Percentiles rank a stretch among this genome's conserved stretches.
These are phyloP conservation scores for Pyralis farinalis DNA, from an alignment of 2,888 invertebrate species.

Conservation along the genomic window DNA sequence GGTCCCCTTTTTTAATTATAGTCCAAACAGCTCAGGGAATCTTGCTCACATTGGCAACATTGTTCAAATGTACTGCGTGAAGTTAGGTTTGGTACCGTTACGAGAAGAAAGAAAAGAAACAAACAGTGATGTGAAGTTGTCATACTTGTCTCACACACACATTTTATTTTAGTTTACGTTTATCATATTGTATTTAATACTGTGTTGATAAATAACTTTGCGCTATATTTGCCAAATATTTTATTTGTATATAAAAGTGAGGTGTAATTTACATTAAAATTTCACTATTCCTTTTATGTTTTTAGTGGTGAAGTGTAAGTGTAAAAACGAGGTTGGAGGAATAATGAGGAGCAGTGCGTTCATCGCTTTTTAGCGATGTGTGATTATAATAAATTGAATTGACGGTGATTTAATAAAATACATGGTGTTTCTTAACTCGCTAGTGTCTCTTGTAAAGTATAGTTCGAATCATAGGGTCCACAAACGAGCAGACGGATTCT, in stretches of 20 bases:
- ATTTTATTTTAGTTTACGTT: conserved; percentile 61
- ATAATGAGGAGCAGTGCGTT: conserved; percentile 67
- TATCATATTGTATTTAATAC: conserved; percentile 43
- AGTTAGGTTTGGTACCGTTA: too few relatives aligned
- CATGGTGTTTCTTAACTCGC: conserved; percentile 72
- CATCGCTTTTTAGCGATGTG: conserved; percentile 77
- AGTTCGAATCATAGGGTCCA: conserved; percentile 80
- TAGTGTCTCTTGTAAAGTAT: conserved; percentile 68
- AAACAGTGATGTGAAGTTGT: conserved; percentile 3
- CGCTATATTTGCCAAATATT: conserved; percentile 22
- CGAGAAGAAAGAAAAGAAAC: too few relatives aligned
- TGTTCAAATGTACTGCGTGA: too few relatives aligned
- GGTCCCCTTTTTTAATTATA: too few relatives aligned
- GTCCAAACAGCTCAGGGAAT: too few relatives aligned
- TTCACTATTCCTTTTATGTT: conserved; percentile 45
- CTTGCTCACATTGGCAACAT: too few relatives aligned
- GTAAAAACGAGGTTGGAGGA: conserved; percentile 57
- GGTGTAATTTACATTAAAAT: conserved; percentile 17
- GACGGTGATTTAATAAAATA: conserved; percentile 70
- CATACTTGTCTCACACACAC: conserved; percentile 30
- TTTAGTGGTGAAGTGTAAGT: conserved; percentile 69
- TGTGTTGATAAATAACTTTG: conserved; percentile 25
- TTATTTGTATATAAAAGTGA: conserved; percentile 27
- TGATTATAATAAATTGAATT: conserved; percentile 67
- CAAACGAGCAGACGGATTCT: conserved; percentile 79